phyloP scores from a whole-genome alignment of 1,140 invertebrate species.

The Halesus radiatus region DNA sequence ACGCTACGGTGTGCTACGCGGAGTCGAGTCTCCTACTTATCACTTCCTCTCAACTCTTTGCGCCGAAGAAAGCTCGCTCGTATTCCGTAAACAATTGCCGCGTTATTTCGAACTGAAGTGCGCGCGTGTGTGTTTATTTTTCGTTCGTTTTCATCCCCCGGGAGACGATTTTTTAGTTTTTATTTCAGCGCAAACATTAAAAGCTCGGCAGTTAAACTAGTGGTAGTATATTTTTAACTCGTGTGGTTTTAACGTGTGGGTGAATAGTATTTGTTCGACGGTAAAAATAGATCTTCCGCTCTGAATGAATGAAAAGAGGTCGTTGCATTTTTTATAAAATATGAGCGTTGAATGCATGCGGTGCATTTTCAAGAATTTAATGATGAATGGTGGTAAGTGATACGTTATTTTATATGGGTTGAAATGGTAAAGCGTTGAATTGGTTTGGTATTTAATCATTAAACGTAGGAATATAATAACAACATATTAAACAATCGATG shows the following conservation, averaged over 20 bases:
- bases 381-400: neutral
- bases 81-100: neutral
- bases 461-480: neutral
- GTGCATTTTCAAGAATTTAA: neutral
- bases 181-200: slow-evolving; percentile 1
- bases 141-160: neutral
- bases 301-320: slow-evolving; percentile 17
- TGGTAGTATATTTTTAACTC: slow-evolving; percentile 17
- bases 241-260: slow-evolving; percentile 12
- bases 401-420: neutral
- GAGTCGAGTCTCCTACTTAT: neutral
- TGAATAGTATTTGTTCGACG: slow-evolving; percentile 7
- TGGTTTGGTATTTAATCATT: neutral
- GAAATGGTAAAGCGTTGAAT: neutral
- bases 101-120: neutral
- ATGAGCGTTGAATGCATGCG: neutral
- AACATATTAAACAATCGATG: neutral
- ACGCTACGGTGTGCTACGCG: slow-evolving; percentile 41
- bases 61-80: neutral
- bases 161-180: neutral
- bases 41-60: neutral
- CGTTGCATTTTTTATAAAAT: slow-evolving; percentile 19
- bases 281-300: slow-evolving; percentile 29
- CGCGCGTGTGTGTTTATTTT: slow-evolving; percentile 1
- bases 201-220: slow-evolving; percentile 2